Conservation (phyloP, 2,888 invertebrate genomes). For the Sphecodes monilicornis region DNA sequence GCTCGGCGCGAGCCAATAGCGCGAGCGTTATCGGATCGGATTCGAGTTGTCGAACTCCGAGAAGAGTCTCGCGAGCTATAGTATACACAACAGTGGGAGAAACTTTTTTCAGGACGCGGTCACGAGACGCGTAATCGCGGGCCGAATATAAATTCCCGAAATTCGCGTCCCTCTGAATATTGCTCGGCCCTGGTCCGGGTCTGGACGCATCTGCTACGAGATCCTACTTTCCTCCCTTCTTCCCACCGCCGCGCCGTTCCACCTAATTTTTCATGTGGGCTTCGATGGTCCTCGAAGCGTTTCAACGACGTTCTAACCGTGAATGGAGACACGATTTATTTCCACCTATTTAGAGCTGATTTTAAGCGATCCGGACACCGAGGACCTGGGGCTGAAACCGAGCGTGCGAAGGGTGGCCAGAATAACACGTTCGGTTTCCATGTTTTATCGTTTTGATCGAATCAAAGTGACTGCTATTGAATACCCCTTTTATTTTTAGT, state of each 20-base stretch:
- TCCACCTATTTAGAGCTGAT: conserved; percentile 15
- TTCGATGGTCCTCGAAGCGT: conserved; percentile 40
- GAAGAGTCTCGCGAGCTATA: conserved; percentile 7
- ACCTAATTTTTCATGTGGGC: conserved; percentile 47
- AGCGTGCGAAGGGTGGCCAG: background rate
- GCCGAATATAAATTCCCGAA: conserved; percentile 63
- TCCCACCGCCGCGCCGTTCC: background rate
- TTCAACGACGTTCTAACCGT: conserved; percentile 37
- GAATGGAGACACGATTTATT: conserved; percentile 33
- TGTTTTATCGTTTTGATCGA: background rate
- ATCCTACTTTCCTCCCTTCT: conserved; percentile 24
- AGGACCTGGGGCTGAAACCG: background rate
- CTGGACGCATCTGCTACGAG: conserved; percentile 42
- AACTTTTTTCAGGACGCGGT: conserved; percentile 64
- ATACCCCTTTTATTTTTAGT: no score
- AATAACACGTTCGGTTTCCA: background rate
- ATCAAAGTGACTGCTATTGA: background rate
- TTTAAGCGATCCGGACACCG: conserved; percentile 1
- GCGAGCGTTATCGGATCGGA: conserved; percentile 40
- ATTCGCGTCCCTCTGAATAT: conserved; percentile 31
- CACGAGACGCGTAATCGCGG: conserved; percentile 65
- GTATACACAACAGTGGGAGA: background rate
- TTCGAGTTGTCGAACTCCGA: background rate
- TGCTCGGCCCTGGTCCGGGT: background rate
- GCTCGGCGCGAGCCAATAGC: background rate